phyloP scores from a whole-genome alignment of 92 coral and sea anemone species.

The Hydrozoanthus gracilis region DNA sequence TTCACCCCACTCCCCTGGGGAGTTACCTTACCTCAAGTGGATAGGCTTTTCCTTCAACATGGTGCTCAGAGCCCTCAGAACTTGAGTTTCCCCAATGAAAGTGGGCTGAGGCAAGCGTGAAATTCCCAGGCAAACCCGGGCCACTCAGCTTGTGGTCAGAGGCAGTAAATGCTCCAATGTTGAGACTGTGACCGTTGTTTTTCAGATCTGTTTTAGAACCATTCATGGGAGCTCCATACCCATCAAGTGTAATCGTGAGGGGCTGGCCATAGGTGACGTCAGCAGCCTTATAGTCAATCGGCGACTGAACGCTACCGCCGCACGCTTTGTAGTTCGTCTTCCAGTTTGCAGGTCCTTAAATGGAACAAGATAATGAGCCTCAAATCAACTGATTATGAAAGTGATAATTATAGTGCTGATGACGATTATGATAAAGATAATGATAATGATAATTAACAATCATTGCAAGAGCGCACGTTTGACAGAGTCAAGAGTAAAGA shows the following conservation, averaged over 20 bases:
- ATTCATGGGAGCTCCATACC: not conserved
- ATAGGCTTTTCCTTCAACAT: slow-evolving; percentile 33
- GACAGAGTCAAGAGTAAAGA: too few species aligned
- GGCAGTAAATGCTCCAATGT: not conserved
- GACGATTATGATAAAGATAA: too few species aligned
- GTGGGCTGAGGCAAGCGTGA: slow-evolving; percentile 36
- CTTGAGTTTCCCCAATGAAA: slow-evolving; percentile 54
- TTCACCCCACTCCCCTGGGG: too few species aligned
- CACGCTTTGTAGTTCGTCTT: not conserved
- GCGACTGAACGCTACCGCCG: slow-evolving; percentile 3
- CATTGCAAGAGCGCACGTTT: too few species aligned
- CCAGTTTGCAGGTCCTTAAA: slow-evolving; percentile 35
- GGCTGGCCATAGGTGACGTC: not conserved
- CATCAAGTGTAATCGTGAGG: not conserved
- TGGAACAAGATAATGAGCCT: not conserved
- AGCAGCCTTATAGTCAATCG: slow-evolving; percentile 4
- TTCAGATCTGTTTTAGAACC: not conserved
- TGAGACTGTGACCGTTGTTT: slow-evolving; percentile 12
- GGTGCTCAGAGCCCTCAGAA: slow-evolving; percentile 47
- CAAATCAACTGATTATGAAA: not conserved
- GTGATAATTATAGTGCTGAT: not conserved
- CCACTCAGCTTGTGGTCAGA: not conserved
- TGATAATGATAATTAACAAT: too few species aligned
- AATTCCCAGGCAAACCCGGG: slow-evolving; percentile 5
- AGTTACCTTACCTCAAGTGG: slow-evolving; percentile 41